phyloP scores from a whole-genome alignment of 2,113 vertebrate species.

The Cichladusa arquata region DNA sequence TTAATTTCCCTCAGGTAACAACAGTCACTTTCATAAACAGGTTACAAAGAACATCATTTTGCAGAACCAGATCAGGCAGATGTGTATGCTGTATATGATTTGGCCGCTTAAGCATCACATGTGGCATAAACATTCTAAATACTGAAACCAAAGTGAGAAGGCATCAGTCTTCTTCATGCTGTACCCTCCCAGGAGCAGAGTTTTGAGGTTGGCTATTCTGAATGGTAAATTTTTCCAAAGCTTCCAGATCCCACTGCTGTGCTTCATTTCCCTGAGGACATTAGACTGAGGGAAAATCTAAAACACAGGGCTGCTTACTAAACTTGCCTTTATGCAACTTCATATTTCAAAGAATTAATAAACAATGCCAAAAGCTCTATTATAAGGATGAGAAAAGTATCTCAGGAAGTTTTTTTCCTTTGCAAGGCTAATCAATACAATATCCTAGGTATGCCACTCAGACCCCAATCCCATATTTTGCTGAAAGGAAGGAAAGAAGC shows the following conservation, averaged over 20 bases:
- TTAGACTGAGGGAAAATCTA: not conserved
- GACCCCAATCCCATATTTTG: not conserved
- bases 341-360: not conserved
- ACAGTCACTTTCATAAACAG: not conserved
- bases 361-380: not conserved
- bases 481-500: not conserved
- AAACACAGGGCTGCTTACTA: not conserved
- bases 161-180: not conserved
- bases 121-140: not conserved
- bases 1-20: not conserved
- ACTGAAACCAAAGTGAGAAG: not conserved
- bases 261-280: not conserved
- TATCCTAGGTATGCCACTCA: not conserved
- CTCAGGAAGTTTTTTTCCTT: not conserved
- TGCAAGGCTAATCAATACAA: not conserved
- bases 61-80: not conserved
- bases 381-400: not conserved
- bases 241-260: not conserved
- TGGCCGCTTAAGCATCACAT: not conserved
- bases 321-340: not conserved
- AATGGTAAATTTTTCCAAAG: not conserved
- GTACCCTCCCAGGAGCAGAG: not conserved
- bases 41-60: not conserved
- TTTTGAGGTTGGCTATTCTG: not conserved
- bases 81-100: not conserved